Conservation (phyloP, 2,888 invertebrate species). For the Neria commutata region DNA sequence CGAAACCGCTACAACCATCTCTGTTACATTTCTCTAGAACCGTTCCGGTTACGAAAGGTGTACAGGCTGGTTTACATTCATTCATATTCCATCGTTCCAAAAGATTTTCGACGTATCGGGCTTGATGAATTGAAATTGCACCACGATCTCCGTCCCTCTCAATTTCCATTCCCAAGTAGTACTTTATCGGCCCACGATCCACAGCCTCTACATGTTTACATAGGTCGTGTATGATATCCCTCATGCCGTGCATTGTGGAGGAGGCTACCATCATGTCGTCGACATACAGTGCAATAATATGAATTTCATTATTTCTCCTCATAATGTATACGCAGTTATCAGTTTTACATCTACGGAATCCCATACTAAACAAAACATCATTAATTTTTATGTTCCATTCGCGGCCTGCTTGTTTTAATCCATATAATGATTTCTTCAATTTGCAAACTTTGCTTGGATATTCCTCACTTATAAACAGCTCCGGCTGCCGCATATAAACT, state of each 20-base stretch:
- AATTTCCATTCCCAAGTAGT: too few species aligned
- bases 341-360: too few species aligned
- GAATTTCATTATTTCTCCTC: constrained; percentile 5
- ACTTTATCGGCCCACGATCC: too few species aligned
- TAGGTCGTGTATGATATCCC: too few species aligned
- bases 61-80: constrained; percentile 22
- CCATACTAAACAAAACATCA: too few species aligned
- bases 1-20: constrained; percentile 14
- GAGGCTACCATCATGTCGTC: too few species aligned
- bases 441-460: constrained; percentile 18
- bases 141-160: constrained; percentile 13
- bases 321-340: constrained; percentile 28
- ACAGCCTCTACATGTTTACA: too few species aligned
- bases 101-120: constrained; percentile 17
- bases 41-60: constrained; percentile 22
- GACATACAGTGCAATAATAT: too few species aligned
- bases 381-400: too few species aligned
- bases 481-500: constrained; percentile 28
- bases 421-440: constrained; percentile 23
- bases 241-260: too few species aligned
- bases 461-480: constrained; percentile 19
- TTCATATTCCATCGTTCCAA: constrained; percentile 24
- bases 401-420: too few species aligned
- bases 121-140: constrained; percentile 13
- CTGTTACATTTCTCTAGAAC: too few species aligned